A percentile compares a stretch with the other conserved stretches of the same genome.
These are phyloP conservation scores for Lithosia quadra DNA, from an alignment of 2,888 invertebrate species.

Conservation along the genomic window DNA sequence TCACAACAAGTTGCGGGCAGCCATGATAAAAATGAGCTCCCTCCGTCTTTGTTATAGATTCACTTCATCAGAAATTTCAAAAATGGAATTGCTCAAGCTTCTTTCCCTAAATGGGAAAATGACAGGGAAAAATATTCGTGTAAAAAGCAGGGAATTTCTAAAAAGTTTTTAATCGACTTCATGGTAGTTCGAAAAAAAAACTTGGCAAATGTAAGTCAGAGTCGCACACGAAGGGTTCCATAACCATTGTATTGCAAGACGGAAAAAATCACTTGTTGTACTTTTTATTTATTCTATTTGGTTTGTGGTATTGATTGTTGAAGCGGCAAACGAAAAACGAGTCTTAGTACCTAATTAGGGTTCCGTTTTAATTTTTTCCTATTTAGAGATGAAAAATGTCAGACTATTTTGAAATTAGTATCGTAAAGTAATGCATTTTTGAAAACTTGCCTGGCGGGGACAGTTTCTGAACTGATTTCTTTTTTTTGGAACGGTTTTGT, in stretches of 20 bases:
- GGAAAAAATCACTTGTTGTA: too few relatives aligned
- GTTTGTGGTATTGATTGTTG: too few relatives aligned
- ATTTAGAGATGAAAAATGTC: neutral
- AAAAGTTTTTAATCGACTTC: neutral
- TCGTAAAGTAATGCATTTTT: neutral
- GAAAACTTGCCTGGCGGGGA: neutral
- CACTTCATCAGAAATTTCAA: neutral
- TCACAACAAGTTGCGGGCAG: constrained; percentile 53
- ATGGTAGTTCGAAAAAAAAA: neutral
- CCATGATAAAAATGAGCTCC: constrained; percentile 28
- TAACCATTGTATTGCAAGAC: too few relatives aligned
- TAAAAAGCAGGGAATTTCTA: neutral
- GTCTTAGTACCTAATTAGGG: too few relatives aligned
- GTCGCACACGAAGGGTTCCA: too few relatives aligned
- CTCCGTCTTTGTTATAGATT: constrained; percentile 10
- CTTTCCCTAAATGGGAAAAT: neutral
- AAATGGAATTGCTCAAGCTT: neutral
- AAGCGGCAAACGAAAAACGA: too few relatives aligned
- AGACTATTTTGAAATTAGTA: neutral
- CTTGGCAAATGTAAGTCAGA: too few relatives aligned
- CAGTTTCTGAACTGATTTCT: neutral
- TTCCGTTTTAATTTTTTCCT: too few relatives aligned
- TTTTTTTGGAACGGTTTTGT: neutral
- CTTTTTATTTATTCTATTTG: too few relatives aligned
- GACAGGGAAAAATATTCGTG: neutral